Evolutionary conservation across 2,797 vertebrate genomes (phyloP).

Genomic region (Cebuella pygmaea): DNA sequence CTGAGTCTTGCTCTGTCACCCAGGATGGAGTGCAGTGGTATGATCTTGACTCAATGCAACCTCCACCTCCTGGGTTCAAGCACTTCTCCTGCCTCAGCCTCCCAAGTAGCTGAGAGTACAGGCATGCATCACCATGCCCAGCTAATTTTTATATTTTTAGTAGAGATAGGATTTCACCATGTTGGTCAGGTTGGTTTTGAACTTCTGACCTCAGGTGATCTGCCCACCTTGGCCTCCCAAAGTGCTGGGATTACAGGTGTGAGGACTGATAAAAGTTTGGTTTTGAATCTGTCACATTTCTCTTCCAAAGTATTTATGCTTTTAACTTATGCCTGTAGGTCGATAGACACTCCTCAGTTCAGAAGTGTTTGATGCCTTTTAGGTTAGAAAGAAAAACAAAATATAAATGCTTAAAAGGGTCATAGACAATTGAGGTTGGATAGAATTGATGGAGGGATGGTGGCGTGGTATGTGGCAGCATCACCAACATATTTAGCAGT

Average conservation of each 20-base stretch:
- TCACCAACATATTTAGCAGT: not conserved
- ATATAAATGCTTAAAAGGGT: not conserved
- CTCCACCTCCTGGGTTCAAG: not conserved
- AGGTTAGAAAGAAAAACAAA: not conserved
- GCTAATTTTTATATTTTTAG: not conserved
- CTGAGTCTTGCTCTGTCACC: not conserved
- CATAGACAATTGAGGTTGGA: not conserved
- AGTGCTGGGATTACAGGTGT: not conserved
- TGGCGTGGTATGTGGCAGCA: fast-evolving
- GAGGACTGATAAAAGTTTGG: not conserved
- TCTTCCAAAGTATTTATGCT: not conserved
- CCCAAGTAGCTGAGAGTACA: not conserved
- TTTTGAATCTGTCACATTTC: not conserved
- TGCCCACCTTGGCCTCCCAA: not conserved
- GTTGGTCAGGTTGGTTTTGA: not conserved
- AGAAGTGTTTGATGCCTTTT: not conserved
- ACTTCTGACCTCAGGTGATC: not conserved
- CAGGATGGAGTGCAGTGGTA: not conserved
- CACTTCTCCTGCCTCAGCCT: not conserved
- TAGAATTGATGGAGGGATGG: not conserved
- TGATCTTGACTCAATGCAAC: not conserved
- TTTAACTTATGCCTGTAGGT: not conserved
- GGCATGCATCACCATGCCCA: too few species aligned
- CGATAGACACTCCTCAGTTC: not conserved
- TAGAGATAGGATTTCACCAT: not conserved